Percentiles rank a stretch among this genome's conserved stretches.
phyloP scores from a whole-genome alignment of 2,888 invertebrate genomes.

The Xylophagus ater region DNA sequence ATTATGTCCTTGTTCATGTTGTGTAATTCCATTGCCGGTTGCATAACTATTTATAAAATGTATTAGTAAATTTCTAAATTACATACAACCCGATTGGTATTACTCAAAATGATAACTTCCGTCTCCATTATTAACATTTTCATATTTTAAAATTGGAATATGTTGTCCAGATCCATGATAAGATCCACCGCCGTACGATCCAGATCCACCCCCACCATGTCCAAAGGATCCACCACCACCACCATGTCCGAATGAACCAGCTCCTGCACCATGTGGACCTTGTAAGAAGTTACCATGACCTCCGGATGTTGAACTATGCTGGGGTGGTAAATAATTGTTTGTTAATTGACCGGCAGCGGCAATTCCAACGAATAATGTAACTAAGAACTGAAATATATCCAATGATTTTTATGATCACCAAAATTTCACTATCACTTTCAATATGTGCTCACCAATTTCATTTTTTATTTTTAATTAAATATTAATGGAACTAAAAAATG shows the following conservation, averaged over 20 bases:
- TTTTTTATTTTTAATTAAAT: conserved; percentile 5
- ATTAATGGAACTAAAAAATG: conserved; percentile 6
- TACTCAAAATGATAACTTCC: conserved; percentile 56
- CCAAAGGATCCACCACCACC: conserved; percentile 9
- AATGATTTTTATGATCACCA: neutral
- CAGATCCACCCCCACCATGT: neutral
- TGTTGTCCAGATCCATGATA: conserved; percentile 29
- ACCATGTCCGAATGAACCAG: conserved; percentile 13
- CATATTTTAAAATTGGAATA: conserved; percentile 49
- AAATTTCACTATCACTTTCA: conserved; percentile 1
- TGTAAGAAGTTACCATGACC: conserved; percentile 21
- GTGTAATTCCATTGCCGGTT: conserved; percentile 54
- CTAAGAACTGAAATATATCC: conserved; percentile 18
- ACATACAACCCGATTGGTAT: too few species aligned
- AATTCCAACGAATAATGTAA: conserved; percentile 20
- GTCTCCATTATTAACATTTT: conserved; percentile 50
- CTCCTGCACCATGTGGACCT: conserved; percentile 20
- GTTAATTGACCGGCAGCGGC: conserved; percentile 25
- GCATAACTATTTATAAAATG: conserved; percentile 41
- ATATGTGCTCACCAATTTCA: conserved; percentile 15
- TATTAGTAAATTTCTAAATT: neutral
- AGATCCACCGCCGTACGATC: conserved; percentile 1
- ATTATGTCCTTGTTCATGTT: conserved; percentile 44
- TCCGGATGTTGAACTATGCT: conserved; percentile 23
- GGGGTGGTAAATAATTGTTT: conserved; percentile 28